Conservation (phyloP, 1,140 invertebrate species). For the Drosophila albomicans region DNA sequence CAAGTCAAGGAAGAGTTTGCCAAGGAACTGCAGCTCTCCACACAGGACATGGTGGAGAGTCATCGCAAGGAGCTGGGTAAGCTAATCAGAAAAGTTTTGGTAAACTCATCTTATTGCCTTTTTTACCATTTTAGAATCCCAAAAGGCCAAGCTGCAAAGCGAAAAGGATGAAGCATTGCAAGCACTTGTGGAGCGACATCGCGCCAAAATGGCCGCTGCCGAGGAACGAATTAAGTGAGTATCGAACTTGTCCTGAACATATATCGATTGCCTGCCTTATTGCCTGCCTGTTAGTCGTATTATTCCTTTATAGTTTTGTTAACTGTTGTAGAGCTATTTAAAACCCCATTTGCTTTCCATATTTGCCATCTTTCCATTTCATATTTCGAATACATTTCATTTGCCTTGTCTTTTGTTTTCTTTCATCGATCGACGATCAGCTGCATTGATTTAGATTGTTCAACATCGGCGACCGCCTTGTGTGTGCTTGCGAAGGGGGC, state of each 20-base stretch:
- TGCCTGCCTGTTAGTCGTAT: neutral
- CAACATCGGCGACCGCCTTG: slow-evolving; percentile 52
- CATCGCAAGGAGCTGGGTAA: slow-evolving; percentile 87
- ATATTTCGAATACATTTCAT: slow-evolving; percentile 35
- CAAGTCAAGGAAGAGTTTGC: slow-evolving; percentile 84
- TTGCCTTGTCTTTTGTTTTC: slow-evolving; percentile 46
- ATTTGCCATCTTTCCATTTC: too few species aligned
- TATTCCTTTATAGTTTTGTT: neutral
- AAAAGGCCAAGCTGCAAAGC: slow-evolving; percentile 86
- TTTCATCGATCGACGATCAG: slow-evolving; percentile 42
- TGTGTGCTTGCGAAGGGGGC: slow-evolving; percentile 74
- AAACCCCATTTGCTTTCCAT: slow-evolving; percentile 11
- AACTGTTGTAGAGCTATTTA: slow-evolving; percentile 9
- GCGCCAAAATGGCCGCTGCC: slow-evolving; percentile 85
- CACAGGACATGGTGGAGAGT: slow-evolving; percentile 86
- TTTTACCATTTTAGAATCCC: slow-evolving; percentile 78
- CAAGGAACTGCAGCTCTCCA: slow-evolving; percentile 74
- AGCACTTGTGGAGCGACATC: slow-evolving; percentile 86
- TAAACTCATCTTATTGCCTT: neutral
- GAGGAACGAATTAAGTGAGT: slow-evolving; percentile 85
- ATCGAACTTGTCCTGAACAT: neutral
- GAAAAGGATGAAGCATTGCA: slow-evolving; percentile 86
- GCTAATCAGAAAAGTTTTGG: neutral
- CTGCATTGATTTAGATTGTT: slow-evolving; percentile 61
- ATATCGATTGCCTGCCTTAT: neutral